Conservation (phyloP, 2,888 invertebrate species). For the Seira sanloemensis region DNA sequence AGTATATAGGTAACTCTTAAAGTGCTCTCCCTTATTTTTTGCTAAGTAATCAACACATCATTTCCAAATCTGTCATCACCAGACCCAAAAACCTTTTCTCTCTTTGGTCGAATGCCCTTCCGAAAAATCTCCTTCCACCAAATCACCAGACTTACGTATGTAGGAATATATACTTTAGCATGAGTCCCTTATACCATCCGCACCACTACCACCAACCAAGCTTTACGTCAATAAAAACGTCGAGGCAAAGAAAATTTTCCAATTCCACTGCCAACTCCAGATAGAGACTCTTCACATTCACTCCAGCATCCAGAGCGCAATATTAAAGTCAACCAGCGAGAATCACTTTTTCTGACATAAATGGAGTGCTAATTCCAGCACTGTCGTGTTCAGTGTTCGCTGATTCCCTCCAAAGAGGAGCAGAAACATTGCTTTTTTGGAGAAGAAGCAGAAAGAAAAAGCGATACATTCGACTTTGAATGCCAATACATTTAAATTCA, state of each 20-base stretch:
- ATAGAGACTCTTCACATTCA: neutral
- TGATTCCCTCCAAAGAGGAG: neutral
- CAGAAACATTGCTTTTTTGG: neutral
- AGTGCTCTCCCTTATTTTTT: neutral
- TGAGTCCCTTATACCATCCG: constrained; percentile 22
- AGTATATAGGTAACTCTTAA: neutral
- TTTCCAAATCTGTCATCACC: constrained; percentile 49
- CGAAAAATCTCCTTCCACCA: too few relatives aligned
- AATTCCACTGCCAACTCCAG: constrained; percentile 52
- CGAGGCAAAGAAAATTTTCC: constrained; percentile 30
- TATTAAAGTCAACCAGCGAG: neutral
- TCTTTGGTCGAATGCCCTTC: neutral
- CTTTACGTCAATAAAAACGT: constrained; percentile 6
- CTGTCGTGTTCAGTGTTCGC: neutral
- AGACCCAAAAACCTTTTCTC: constrained; percentile 13
- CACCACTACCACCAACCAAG: constrained; percentile 36
- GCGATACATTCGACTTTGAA: too few relatives aligned
- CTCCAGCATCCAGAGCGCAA: too few relatives aligned
- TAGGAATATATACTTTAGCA: neutral
- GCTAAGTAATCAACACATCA: constrained; percentile 58
- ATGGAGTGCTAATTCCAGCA: constrained; percentile 41
- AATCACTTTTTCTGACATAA: constrained; percentile 20
- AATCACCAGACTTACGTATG: neutral
- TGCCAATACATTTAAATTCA: too few relatives aligned
- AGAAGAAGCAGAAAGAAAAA: too few relatives aligned